These are phyloP conservation scores for Meloe dianella DNA, from an alignment of 2,888 invertebrate genomes.

Conservation along the genomic window DNA sequence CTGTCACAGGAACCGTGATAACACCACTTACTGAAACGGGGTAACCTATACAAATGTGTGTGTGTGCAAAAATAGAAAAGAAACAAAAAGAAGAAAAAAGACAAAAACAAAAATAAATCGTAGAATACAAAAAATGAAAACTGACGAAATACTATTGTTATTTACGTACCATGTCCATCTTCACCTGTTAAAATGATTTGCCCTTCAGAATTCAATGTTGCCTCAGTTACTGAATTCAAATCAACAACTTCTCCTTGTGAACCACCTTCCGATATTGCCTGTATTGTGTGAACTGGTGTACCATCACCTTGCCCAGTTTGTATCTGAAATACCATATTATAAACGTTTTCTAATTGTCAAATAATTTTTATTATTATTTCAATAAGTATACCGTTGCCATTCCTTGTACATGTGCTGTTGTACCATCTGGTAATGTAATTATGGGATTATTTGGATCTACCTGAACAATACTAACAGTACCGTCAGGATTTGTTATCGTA, in stretches of 20 bases:
- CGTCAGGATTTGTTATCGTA: too few relatives aligned
- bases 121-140: too few relatives aligned
- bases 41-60: constrained; percentile 66
- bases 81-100: constrained; percentile 18
- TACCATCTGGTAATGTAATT: constrained; percentile 93
- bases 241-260: constrained; percentile 84
- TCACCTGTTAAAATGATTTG: constrained; percentile 95
- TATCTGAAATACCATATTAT: too few relatives aligned
- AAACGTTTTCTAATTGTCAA: too few relatives aligned
- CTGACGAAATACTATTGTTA: too few relatives aligned
- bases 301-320: constrained; percentile 69
- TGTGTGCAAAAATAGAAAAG: constrained; percentile 34
- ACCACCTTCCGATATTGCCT: constrained; percentile 78
- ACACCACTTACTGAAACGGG: constrained; percentile 90
- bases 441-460: constrained; percentile 93
- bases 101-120: background rate
- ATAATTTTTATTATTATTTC: background rate
- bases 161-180: constrained; percentile 82
- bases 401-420: constrained; percentile 91
- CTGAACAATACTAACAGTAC: too few relatives aligned
- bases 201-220: constrained; percentile 89
- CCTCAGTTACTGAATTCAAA: constrained; percentile 87
- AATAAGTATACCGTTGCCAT: constrained; percentile 64
- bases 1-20: constrained; percentile 93
- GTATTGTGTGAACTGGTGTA: constrained; percentile 69